Conservation (phyloP, 2,888 invertebrate species). For the Xanthia icteritia region DNA sequence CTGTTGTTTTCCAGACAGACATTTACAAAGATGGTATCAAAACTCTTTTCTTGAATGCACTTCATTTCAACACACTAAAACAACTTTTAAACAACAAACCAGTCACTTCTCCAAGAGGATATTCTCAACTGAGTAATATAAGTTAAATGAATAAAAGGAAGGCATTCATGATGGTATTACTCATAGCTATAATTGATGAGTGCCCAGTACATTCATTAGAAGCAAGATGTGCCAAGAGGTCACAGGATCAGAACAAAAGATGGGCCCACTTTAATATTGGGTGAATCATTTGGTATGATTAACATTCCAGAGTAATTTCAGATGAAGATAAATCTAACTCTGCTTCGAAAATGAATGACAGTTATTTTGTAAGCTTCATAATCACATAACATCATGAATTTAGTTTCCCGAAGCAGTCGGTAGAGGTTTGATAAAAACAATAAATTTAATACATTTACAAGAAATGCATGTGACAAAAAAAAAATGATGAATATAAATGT, state of each 20-base stretch:
- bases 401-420: neutral
- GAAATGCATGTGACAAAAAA: no score
- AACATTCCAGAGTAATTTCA: conserved; percentile 2
- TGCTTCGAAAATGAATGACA: neutral
- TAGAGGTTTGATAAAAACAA: neutral
- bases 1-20: conserved; percentile 61
- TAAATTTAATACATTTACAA: no score
- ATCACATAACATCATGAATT: neutral
- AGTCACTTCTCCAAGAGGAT: conserved; percentile 14
- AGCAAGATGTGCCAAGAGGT: conserved; percentile 42
- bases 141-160: conserved; percentile 37
- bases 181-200: conserved; percentile 62
- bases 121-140: conserved; percentile 51
- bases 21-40: conserved; percentile 42
- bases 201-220: conserved; percentile 51
- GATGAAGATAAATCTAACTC: neutral
- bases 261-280: conserved; percentile 39
- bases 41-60: conserved; percentile 44
- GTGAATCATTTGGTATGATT: conserved; percentile 50
- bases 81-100: neutral
- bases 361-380: neutral
- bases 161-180: conserved; percentile 46
- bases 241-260: conserved; percentile 38
- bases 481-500: no score
- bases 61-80: conserved; percentile 51